Evolutionary conservation across 2,113 vertebrate species (phyloP), one percentile per base, ranked within the genome.

Genomic region (Peromyscus leucopus): DNA sequence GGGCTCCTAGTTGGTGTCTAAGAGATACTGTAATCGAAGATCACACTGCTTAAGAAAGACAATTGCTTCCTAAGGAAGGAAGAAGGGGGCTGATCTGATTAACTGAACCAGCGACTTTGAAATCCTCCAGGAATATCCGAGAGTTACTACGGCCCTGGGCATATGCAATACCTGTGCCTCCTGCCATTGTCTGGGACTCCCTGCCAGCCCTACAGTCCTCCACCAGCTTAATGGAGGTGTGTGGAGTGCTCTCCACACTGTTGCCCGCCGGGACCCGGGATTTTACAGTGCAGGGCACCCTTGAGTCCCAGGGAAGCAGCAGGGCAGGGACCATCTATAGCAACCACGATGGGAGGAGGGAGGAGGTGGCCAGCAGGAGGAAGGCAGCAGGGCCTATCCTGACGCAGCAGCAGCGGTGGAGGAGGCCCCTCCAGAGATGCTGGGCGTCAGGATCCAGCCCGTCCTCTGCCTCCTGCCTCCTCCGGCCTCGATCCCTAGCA

Each of bases 361-460:
- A 90, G 97, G 95, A 74, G 96, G 96, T 80, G 86, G 84, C 84
- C 86, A 83, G 93, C 86, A 1, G 46, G 61, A 80, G 72, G 69
- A 71, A 75, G 87, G 74, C 87, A 74, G 95, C 79, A 55, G 89
- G 93, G 98, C 97, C 86, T 90, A 97, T 97, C 94, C 97, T 98
- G 98, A 98, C 98, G 98, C 98, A 69, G 89, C 89, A 55, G 89
- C 75, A 31, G 75, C 59, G 63, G 67, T 76, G 75, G 76, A 95
- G 75, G 84, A 97, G 92, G 91, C 98, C 63, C 67, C 61, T 4
- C 63, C 28, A 5, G 63, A 28, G 28, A 63, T 87, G 8, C 5
- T 31, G 39, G 61, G n/a, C 15, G 2, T 42, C 63, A 9, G 46
- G 36, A 65, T 42, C 51, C 92, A 16, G 33, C 36, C 21, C 2